Base-by-base conservation (phyloP, 2,797 vertebrate genomes). In the Allobates femoralis region DNA sequence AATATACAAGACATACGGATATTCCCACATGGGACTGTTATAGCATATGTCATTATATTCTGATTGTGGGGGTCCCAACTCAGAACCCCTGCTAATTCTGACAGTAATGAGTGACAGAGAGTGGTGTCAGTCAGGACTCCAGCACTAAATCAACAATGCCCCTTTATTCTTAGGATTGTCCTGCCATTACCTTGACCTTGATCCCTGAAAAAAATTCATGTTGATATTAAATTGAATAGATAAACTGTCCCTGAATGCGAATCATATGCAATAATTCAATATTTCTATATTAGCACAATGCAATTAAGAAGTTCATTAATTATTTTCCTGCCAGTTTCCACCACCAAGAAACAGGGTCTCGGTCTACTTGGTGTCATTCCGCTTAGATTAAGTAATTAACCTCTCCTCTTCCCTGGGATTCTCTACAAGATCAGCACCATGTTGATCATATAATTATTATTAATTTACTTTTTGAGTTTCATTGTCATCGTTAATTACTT, bases 401-500 rank as follows among this genome's bases (percentile, higher is more conserved):
- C 96, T 96, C 95, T 96, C 91, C 93, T 94, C 92, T 93, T 95
- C 93, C 93, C 92, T 91, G 92, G 92, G 93, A 95, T 95, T 94
- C 91, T 89, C 92, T 94, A 95, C 94, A 95, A 94, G 95, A 94
- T 93, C 92, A 94, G 93, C 93, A 92, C 93, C 23, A 79, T 94
- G 93, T 94, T 93, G 91, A 95, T 95, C 93, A 95, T 95, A 95
- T 94, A 96, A 96, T 95, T 94, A 95, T 95, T 95, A 96, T 95
- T 95, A 96, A 95, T 95, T 94, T 92, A 91, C 91, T 95, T 94
- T 93, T 93, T 93, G 87, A 92, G 91, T 95, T 94, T 92, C 92
- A 89, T 94, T 95, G 94, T 94, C 95, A 95, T 94, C 94, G 93
- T 95, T 97, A 97, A 97, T 97, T 97, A 96, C 94, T 95, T 95